Conservation (phyloP, 2,797 vertebrate species). For the Novumbra hubbsi region DNA sequence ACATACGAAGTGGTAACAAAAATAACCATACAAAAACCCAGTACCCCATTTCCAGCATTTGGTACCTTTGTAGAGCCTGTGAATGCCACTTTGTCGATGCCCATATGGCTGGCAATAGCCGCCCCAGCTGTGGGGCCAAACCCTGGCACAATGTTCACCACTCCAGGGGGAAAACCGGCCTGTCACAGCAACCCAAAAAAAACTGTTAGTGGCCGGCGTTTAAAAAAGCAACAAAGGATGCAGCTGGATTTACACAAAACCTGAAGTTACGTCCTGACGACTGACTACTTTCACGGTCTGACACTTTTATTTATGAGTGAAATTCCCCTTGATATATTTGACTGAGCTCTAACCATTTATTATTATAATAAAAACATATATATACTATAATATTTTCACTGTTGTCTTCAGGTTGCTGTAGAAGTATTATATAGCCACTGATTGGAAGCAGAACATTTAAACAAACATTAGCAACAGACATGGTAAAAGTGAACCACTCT, state of each 20-base stretch:
- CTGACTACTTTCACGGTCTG: not conserved
- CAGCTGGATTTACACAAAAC: not conserved
- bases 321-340: not conserved
- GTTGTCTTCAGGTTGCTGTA: not conserved
- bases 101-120: constrained; percentile 86
- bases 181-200: not conserved
- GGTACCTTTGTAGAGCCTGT: constrained; percentile 91
- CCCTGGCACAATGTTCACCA: constrained; percentile 93
- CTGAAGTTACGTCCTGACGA: not conserved
- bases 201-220: constrained; percentile 9
- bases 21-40: not conserved
- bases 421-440: not conserved
- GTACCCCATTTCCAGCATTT: not conserved
- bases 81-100: constrained; percentile 92
- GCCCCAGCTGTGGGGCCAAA: constrained; percentile 90
- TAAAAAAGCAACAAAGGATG: not conserved
- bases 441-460: constrained; percentile 9
- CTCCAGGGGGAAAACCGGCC: constrained; percentile 91
- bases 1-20: too few species aligned
- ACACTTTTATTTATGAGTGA: not conserved
- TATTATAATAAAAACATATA: not conserved
- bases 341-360: too few species aligned
- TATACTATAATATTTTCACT: not conserved
- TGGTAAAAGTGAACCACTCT: constrained; percentile 26
- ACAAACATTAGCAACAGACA: constrained; percentile 28